Percentiles rank a stretch among this genome's conserved stretches.
Evolutionary conservation across 2,113 vertebrate genomes (phyloP).

Genomic region (Onychostruthus taczanowskii): DNA sequence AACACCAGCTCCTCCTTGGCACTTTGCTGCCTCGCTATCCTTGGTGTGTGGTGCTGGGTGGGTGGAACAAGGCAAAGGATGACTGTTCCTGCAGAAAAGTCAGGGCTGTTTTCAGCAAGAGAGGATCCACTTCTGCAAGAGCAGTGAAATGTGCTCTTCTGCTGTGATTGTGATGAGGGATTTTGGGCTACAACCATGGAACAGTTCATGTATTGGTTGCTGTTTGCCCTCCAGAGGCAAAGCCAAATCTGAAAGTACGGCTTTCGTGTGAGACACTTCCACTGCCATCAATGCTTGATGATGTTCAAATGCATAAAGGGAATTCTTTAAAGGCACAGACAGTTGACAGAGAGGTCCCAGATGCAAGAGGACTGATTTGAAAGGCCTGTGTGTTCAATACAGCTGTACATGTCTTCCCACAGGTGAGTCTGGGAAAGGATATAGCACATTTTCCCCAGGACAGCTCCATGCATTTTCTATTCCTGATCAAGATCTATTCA

Average conservation of each 20-base stretch:
- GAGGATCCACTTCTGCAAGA: neutral
- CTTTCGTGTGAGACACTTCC: neutral
- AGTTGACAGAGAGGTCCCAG: neutral
- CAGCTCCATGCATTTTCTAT: slow-evolving; percentile 30
- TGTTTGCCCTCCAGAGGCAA: neutral
- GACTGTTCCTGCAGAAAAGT: neutral
- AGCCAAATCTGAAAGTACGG: neutral
- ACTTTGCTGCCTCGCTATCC: neutral
- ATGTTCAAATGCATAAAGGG: neutral
- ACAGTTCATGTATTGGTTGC: neutral
- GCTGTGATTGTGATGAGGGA: neutral
- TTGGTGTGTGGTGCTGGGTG: neutral
- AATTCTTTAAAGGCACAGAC: neutral
- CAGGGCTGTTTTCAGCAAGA: neutral
- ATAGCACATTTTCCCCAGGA: slow-evolving; percentile 42
- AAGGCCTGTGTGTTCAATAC: neutral
- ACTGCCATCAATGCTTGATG: neutral
- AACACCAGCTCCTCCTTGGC: neutral
- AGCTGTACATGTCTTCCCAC: slow-evolving; percentile 12
- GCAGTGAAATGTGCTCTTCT: neutral
- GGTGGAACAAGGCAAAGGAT: neutral
- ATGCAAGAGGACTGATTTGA: neutral
- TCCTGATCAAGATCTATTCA: slow-evolving; percentile 63
- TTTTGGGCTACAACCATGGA: neutral
- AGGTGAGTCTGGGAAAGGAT: slow-evolving; percentile 64